Conservation (phyloP, 1,140 invertebrate genomes). For the Bombus superbus region DNA sequence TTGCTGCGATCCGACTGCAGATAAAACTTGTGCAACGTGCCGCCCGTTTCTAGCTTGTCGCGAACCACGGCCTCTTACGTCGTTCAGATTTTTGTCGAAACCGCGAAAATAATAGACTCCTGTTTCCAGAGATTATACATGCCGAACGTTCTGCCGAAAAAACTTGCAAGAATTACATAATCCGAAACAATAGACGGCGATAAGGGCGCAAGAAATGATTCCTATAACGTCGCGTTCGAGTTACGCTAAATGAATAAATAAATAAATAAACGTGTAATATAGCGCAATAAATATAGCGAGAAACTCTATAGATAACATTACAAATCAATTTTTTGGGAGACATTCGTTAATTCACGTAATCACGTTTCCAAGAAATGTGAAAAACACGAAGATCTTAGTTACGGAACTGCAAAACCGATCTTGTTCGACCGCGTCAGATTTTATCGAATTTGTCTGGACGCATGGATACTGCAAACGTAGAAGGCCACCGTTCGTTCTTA, state of each 20-base stretch:
- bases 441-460: not conserved
- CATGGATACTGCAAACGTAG: not conserved
- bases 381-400: not conserved
- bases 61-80: slow-evolving; percentile 1
- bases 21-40: slow-evolving; percentile 56
- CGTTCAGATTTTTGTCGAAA: slow-evolving; percentile 34
- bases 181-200: not conserved
- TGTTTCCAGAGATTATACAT: slow-evolving; percentile 26
- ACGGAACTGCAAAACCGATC: not conserved
- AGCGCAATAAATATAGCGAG: not conserved
- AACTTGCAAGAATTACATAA: slow-evolving; percentile 16
- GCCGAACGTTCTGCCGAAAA: not conserved
- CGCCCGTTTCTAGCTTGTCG: slow-evolving; percentile 33
- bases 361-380: no score
- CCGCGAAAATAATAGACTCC: slow-evolving; percentile 41
- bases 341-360: no score
- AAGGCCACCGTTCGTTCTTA: not conserved
- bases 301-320: not conserved
- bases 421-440: not conserved
- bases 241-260: not conserved
- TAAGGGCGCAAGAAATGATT: not conserved
- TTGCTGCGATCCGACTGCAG: slow-evolving; percentile 55
- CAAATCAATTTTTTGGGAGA: not conserved
- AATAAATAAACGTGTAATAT: no score
- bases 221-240: not conserved